Evolutionary conservation across 2,888 invertebrate genomes (phyloP).

Genomic region (Dendrolimus pini): DNA sequence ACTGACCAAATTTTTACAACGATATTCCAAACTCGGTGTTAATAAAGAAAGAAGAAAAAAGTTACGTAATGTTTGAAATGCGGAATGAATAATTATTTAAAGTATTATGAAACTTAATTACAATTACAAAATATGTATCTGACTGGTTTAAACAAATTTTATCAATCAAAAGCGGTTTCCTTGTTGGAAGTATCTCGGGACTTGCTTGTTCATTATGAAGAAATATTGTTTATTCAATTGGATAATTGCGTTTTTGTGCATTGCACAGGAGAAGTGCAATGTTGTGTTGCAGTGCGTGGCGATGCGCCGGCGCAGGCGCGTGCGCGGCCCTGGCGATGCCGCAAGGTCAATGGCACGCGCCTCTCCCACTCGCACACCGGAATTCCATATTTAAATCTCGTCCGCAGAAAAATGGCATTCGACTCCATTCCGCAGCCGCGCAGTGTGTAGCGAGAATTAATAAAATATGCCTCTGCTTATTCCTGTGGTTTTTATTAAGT

Average conservation of each 20-base stretch:
- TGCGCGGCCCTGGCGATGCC: constrained; percentile 55
- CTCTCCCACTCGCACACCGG: constrained; percentile 75
- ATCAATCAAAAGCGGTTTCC: too few species aligned
- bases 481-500: constrained; percentile 59
- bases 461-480: constrained; percentile 68
- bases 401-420: constrained; percentile 76
- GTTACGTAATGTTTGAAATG: too few species aligned
- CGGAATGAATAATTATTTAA: too few species aligned
- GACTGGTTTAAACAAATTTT: too few species aligned
- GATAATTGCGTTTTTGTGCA: constrained; percentile 28
- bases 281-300: constrained; percentile 23
- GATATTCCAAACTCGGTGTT: too few species aligned
- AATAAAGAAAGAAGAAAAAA: too few species aligned
- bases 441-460: constrained; percentile 70
- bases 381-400: constrained; percentile 77
- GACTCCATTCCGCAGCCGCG: constrained; percentile 61
- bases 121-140: too few species aligned
- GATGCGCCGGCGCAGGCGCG: constrained; percentile 43
- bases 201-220: background rate
- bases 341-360: constrained; percentile 75
- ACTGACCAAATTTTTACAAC: too few species aligned
- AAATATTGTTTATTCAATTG: background rate
- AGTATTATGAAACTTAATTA: too few species aligned
- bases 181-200: background rate
- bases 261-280: constrained; percentile 33